Evolutionary conservation across 2,888 invertebrate species (phyloP).

Genomic region (Trachelus troglodyta): DNA sequence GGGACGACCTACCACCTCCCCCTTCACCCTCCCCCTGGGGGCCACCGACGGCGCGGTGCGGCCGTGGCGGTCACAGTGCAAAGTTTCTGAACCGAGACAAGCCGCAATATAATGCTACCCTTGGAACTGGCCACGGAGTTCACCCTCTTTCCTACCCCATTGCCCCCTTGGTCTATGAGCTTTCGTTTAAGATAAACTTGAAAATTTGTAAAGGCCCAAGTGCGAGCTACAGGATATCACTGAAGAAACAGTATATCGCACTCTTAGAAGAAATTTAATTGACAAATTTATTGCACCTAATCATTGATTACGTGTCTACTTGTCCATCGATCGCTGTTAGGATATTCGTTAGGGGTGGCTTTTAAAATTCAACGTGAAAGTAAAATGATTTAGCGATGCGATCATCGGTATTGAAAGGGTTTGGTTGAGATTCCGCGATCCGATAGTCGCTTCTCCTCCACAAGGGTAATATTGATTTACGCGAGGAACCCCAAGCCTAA

Average conservation of each 20-base stretch:
- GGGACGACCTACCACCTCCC: conserved; percentile 24
- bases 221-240: not conserved
- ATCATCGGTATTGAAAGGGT: not conserved
- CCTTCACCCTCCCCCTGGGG: conserved; percentile 24
- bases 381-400: not conserved
- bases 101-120: conserved; percentile 59
- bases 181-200: conserved; percentile 17
- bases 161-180: not conserved
- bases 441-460: conserved; percentile 31
- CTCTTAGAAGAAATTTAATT: not conserved
- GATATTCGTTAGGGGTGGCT: too few species aligned
- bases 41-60: conserved; percentile 29
- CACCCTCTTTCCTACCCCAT: conserved; percentile 7
- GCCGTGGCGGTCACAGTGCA: conserved; percentile 53
- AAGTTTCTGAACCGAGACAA: conserved; percentile 62
- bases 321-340: too few species aligned
- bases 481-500: conserved; percentile 54
- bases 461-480: conserved; percentile 62
- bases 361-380: not conserved
- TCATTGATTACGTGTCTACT: too few species aligned
- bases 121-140: conserved; percentile 10
- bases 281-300: not conserved
- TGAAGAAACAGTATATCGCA: not conserved
- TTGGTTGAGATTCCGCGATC: conserved; percentile 18
- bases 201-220: not conserved